phyloP scores from a whole-genome alignment of 2,113 vertebrate genomes.

The Baryphthengus martii region DNA sequence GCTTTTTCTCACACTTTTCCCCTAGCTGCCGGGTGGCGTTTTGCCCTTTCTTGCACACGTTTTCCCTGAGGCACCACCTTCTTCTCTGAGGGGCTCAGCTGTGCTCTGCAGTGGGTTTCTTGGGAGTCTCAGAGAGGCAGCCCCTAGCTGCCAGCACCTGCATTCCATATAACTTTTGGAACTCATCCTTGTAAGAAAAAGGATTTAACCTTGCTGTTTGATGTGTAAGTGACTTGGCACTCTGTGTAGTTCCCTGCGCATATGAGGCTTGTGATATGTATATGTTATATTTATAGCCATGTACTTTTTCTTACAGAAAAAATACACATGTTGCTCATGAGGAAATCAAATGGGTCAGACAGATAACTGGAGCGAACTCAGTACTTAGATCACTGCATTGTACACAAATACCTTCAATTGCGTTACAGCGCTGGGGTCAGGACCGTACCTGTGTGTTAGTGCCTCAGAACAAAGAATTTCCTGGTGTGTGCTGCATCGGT shows the following conservation, averaged over 20 bases:
- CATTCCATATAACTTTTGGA: background rate
- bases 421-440: background rate
- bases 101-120: background rate
- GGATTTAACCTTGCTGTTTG: background rate
- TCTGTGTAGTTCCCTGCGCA: background rate
- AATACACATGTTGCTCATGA: background rate
- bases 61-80: background rate
- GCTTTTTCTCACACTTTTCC: background rate
- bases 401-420: background rate
- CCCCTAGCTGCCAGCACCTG: background rate
- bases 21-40: background rate
- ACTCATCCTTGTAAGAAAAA: background rate
- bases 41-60: background rate
- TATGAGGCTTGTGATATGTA: background rate
- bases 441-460: background rate
- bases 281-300: background rate
- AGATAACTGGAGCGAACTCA: background rate
- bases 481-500: background rate
- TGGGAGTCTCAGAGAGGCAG: background rate
- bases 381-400: background rate
- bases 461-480: background rate
- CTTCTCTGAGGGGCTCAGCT: background rate
- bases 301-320: background rate
- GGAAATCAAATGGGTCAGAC: background rate
- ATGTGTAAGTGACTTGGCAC: background rate